These are phyloP conservation scores for Liopterus haemorrhoidalis DNA, from an alignment of 2,888 invertebrate species.

Conservation along the genomic window DNA sequence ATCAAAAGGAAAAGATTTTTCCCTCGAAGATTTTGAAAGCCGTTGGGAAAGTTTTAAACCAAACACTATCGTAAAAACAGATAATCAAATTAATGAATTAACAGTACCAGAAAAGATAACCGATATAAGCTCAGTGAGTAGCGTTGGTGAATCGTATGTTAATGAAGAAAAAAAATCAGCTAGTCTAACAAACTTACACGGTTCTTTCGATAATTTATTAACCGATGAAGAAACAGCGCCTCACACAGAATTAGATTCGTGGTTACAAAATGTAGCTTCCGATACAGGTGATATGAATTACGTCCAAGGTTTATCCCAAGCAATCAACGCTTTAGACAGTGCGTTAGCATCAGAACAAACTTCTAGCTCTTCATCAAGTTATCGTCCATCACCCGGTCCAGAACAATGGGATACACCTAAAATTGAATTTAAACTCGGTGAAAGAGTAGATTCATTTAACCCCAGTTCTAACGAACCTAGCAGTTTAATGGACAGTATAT, in stretches of 20 bases:
- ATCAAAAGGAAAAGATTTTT: constrained; percentile 27
- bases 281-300: constrained; percentile 57
- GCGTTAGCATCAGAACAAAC: constrained; percentile 57
- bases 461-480: constrained; percentile 10
- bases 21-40: constrained; percentile 60
- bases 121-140: constrained; percentile 26
- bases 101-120: constrained; percentile 26
- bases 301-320: constrained; percentile 56
- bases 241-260: constrained; percentile 50
- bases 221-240: constrained; percentile 10
- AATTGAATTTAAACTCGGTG: constrained; percentile 44
- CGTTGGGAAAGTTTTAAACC: constrained; percentile 69
- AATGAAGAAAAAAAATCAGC: constrained; percentile 45
- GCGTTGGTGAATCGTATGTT: constrained; percentile 2
- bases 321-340: constrained; percentile 59
- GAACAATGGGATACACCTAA: constrained; percentile 40
- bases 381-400: constrained; percentile 45
- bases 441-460: constrained; percentile 26
- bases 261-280: constrained; percentile 55
- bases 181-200: constrained; percentile 61
- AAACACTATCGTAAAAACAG: constrained; percentile 55
- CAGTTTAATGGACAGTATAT: constrained; percentile 37
- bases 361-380: constrained; percentile 54
- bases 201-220: constrained; percentile 52
- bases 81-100: constrained; percentile 52